phyloP scores from a whole-genome alignment of 2,797 vertebrate species.

The Chelidonichthys spinosus region DNA sequence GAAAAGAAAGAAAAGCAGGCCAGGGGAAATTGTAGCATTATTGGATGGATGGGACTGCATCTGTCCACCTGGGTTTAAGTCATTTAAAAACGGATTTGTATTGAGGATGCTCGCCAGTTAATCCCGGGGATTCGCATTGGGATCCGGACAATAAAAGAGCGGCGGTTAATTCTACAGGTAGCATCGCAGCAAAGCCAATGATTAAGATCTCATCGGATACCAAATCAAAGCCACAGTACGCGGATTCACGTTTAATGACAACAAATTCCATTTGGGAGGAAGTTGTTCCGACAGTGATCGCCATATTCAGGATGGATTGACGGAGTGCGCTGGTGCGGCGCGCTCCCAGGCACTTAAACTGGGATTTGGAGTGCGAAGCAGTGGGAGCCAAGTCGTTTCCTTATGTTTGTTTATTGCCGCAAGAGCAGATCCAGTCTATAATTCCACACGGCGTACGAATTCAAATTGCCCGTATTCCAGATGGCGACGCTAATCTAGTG shows the following conservation, averaged over 20 bases:
- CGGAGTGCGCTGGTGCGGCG: not conserved
- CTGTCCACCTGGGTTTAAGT: slow-evolving; percentile 3
- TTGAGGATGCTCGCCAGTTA: slow-evolving; percentile 42
- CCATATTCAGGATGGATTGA: not conserved
- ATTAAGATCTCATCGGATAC: slow-evolving; percentile 19
- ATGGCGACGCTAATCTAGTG: not conserved
- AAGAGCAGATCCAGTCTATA: not conserved
- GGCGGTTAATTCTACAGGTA: slow-evolving; percentile 33
- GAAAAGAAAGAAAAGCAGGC: slow-evolving; percentile 8
- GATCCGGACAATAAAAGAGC: slow-evolving; percentile 34
- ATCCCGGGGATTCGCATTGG: slow-evolving; percentile 42
- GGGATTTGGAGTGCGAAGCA: slow-evolving; percentile 1
- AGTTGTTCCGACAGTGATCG: not conserved
- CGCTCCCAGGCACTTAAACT: slow-evolving; percentile 9
- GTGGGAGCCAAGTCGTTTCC: not conserved
- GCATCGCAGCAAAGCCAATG: slow-evolving; percentile 11
- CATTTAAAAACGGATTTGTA: slow-evolving; percentile 43
- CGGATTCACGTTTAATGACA: slow-evolving; percentile 47
- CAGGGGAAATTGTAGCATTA: slow-evolving; percentile 12
- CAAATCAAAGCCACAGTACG: slow-evolving; percentile 3
- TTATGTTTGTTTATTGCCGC: slow-evolving; percentile 3
- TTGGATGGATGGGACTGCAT: slow-evolving; percentile 30
- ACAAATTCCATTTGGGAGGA: slow-evolving; percentile 8
- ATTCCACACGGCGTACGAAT: not conserved
- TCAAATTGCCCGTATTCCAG: not conserved